Conservation (phyloP, 2,797 vertebrate genomes). For the Eutrigla gurnardus region DNA sequence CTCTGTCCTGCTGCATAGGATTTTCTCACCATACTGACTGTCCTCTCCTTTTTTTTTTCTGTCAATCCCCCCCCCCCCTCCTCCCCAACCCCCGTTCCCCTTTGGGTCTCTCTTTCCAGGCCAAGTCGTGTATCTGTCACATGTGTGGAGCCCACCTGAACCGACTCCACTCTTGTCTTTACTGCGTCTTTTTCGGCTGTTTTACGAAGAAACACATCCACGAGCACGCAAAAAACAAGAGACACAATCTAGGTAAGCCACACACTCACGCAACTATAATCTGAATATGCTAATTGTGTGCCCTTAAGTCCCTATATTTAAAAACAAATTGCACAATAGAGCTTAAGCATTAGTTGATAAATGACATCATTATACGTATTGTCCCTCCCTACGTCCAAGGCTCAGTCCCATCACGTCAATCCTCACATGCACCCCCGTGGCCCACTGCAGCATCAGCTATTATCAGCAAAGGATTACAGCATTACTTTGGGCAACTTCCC, state of each 20-base stretch:
- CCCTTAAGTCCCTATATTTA: background rate
- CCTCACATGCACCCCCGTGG: slow-evolving; percentile 40
- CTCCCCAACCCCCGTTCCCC: slow-evolving; percentile 20
- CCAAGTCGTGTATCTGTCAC: slow-evolving; percentile 97
- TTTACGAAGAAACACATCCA: slow-evolving; percentile 98
- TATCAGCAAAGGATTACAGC: slow-evolving; percentile 61
- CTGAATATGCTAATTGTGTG: no score
- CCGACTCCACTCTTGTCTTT: slow-evolving; percentile 96
- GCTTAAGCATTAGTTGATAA: background rate
- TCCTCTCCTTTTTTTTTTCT: slow-evolving; percentile 26
- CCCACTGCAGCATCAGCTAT: slow-evolving; percentile 60
- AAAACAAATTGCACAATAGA: background rate
- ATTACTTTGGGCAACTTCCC: slow-evolving; percentile 54
- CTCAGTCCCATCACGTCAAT: slow-evolving; percentile 23
- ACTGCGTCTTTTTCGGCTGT: slow-evolving; percentile 98
- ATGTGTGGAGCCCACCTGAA: slow-evolving; percentile 97
- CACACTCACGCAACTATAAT: background rate
- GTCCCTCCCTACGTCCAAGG: background rate
- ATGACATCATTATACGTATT: background rate
- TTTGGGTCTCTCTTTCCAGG: slow-evolving; percentile 76
- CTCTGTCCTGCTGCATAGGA: slow-evolving; percentile 31
- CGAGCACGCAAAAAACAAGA: slow-evolving; percentile 95
- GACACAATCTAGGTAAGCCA: slow-evolving; percentile 95
- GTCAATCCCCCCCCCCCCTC: slow-evolving; percentile 6
- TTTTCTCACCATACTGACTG: slow-evolving; percentile 44